A percentile compares a stretch with the other conserved stretches of the same genome.
Conservation (phyloP, 2,888 invertebrate species). For the Aricia artaxerxes region DNA sequence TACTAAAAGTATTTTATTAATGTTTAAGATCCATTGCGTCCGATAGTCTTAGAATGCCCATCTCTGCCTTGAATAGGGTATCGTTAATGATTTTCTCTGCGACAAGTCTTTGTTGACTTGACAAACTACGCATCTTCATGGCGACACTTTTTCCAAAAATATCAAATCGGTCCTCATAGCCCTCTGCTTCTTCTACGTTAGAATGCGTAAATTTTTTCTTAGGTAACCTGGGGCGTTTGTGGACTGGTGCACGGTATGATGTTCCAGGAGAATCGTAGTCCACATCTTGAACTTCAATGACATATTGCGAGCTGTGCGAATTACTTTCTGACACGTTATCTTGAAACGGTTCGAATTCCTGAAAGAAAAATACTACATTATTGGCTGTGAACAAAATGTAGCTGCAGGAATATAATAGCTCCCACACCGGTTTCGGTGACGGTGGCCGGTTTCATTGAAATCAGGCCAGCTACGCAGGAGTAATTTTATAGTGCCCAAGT, state of each 20-base stretch:
- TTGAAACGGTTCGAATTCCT: neutral
- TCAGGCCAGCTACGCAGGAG: too few relatives aligned
- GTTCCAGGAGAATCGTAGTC: neutral
- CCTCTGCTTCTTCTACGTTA: neutral
- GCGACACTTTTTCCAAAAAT: slow-evolving; percentile 34
- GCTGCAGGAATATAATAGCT: too few relatives aligned
- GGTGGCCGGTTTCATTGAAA: too few relatives aligned
- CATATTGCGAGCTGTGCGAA: neutral
- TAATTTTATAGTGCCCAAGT: too few relatives aligned
- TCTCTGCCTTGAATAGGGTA: slow-evolving; percentile 34
- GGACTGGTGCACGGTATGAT: neutral
- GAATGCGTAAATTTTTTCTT: neutral
- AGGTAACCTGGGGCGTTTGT: neutral
- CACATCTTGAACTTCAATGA: neutral
- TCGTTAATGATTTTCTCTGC: slow-evolving; percentile 35
- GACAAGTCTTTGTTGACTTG: slow-evolving; percentile 29
- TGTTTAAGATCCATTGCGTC: neutral
- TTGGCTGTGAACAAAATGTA: too few relatives aligned
- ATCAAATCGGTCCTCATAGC: slow-evolving; percentile 20
- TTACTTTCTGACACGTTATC: slow-evolving; percentile 6
- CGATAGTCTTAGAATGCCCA: slow-evolving; percentile 29
- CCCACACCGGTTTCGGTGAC: too few relatives aligned
- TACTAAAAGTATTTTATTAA: neutral
- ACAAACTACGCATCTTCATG: slow-evolving; percentile 28
- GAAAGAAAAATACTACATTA: neutral